phyloP scores from a whole-genome alignment of 2,888 invertebrate genomes.

The Odontomyia ornata region DNA sequence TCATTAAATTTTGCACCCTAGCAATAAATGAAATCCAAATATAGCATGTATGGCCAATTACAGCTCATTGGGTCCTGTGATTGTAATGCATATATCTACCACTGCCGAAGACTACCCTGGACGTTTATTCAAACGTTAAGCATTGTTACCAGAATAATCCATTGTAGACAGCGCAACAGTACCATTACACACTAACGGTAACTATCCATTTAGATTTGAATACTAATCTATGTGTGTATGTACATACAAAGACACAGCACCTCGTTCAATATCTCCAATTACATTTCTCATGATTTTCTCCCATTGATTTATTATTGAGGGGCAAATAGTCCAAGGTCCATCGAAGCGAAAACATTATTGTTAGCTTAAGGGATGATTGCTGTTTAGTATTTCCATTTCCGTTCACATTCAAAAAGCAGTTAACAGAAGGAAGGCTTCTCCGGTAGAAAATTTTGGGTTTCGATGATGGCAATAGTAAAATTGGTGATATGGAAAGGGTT shows the following conservation, averaged over 20 bases:
- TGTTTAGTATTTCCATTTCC: background rate
- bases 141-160: too few species aligned
- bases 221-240: background rate
- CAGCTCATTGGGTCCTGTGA: too few species aligned
- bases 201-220: too few species aligned
- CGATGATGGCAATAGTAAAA: too few species aligned
- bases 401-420: background rate
- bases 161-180: too few species aligned
- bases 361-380: slow-evolving; percentile 26
- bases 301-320: slow-evolving; percentile 31
- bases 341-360: slow-evolving; percentile 9
- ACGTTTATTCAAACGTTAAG: too few species aligned
- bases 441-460: background rate
- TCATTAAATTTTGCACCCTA: too few species aligned
- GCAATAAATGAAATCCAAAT: too few species aligned
- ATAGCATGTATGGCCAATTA: too few species aligned
- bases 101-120: too few species aligned
- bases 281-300: slow-evolving; percentile 33
- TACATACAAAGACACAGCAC: background rate
- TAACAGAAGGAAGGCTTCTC: background rate
- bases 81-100: too few species aligned
- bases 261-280: slow-evolving; percentile 11
- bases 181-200: too few species aligned
- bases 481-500: slow-evolving; percentile 7
- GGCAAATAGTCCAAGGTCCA: background rate